Evolutionary conservation across 2,888 invertebrate species (phyloP).

Genomic region (Perithous albicinctus): DNA sequence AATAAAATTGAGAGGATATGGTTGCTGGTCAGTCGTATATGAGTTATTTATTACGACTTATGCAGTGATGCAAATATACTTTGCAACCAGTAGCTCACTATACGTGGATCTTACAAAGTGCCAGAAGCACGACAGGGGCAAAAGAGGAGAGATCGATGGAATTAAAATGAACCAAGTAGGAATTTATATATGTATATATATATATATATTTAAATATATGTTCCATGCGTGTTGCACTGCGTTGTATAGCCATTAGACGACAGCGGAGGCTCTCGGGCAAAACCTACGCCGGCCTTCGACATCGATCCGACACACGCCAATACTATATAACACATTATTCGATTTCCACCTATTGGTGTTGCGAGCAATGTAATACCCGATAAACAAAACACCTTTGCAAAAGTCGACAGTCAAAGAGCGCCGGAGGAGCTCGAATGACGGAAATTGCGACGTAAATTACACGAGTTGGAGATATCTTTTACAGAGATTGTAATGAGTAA

Average conservation of each 20-base stretch:
- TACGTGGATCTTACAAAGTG: conserved; percentile 23
- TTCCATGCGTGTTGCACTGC: background rate
- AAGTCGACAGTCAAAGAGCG: conserved; percentile 36
- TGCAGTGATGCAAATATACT: conserved; percentile 37
- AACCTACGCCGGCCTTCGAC: conserved; percentile 77
- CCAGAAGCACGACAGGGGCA: conserved; percentile 13
- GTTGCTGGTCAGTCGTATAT: conserved; percentile 14
- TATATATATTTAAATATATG: conserved; percentile 1
- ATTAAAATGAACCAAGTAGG: conserved; percentile 32
- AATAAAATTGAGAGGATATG: conserved; percentile 47
- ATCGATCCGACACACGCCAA: conserved; percentile 70
- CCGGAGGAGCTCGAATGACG: conserved; percentile 47
- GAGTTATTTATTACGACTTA: conserved; percentile 57
- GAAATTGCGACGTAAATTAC: conserved; percentile 46
- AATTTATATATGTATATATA: conserved; percentile 7
- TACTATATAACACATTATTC: conserved; percentile 44
- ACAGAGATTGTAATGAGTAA: no score
- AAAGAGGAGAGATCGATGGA: conserved; percentile 9
- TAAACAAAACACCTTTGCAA: conserved; percentile 55
- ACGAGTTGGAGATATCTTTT: no score
- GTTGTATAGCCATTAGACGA: conserved; percentile 8
- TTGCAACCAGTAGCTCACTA: conserved; percentile 28
- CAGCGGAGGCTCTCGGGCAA: conserved; percentile 60
- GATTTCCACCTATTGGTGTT: conserved; percentile 34
- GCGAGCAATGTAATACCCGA: conserved; percentile 52